These are phyloP conservation scores for Diglossa cyanea DNA, from an alignment of 2,797 vertebrate species.

Conservation along the genomic window DNA sequence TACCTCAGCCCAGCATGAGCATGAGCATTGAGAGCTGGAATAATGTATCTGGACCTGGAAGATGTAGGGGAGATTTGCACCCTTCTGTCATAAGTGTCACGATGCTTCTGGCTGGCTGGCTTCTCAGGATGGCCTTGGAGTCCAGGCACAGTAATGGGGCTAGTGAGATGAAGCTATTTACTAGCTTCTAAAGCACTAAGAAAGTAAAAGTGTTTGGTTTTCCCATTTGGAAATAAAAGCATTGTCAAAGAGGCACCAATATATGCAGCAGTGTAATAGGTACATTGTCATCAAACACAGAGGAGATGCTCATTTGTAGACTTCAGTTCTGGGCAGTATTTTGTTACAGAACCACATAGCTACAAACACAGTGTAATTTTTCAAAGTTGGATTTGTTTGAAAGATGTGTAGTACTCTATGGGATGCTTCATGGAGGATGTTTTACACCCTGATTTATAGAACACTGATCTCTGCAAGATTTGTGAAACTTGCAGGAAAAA, in stretches of 20 bases:
- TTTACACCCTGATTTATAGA: background rate
- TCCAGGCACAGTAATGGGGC: background rate
- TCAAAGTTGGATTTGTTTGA: background rate
- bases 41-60: background rate
- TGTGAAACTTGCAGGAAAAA: background rate
- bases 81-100: accelerated
- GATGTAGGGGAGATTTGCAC: background rate
- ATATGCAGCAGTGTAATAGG: background rate
- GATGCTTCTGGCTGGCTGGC: background rate
- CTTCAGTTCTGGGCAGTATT: background rate
- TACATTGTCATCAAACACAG: background rate
- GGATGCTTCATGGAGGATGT: background rate
- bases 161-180: background rate
- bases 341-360: background rate
- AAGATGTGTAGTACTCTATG: background rate
- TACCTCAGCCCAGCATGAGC: background rate
- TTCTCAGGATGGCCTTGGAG: background rate
- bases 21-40: background rate
- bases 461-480: background rate
- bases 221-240: background rate
- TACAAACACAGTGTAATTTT: background rate
- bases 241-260: background rate
- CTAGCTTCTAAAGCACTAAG: background rate
- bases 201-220: background rate
- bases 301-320: background rate